Evolutionary conservation across 2,113 vertebrate genomes (phyloP), one percentile per base, ranked within the genome.

Genomic region (Corythornis cristatus): DNA sequence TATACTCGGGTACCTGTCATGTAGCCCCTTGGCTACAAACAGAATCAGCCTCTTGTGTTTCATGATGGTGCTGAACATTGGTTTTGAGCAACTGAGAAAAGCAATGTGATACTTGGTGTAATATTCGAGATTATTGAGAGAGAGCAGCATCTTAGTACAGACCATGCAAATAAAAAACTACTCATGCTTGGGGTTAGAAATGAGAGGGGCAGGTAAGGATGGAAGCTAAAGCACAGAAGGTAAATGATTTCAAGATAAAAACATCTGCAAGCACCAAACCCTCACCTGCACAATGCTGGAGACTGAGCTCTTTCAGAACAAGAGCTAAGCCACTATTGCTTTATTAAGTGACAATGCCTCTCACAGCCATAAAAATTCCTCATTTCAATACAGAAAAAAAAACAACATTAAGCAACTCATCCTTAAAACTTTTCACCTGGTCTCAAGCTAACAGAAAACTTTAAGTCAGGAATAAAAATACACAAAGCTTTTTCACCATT

Each of bases 401-500:
- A 26, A 9, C 37, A 46, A 74, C n/a, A 21, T 9, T 12, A 54
- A 65, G 21, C 56, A 40, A 8, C 18, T 43, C 0, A 0, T 31
- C 45, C 29, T 48, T 26, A 0, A 22, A 26, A 10, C n/a, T 71
- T 25, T 18, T 29, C 31, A 46, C 11, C 37, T 1, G 0, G 26
- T 23, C 22, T 19, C 50, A 74, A 28, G 19, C 9, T 3, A 53
- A 73, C 18, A 15, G 16, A 60, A 68, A 93, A 43, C 28, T 23
- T 33, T 60, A 65, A 25, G 51, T 82, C 75, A 48, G 58, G 40
- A 91, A 93, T 51, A 46, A 48, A 81, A 66, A 78, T 86, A 66
- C 1, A 26, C n/a, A 5, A 40, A 71, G 20, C 80, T 35, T 90
- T 75, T 83, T 95, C 87, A 97, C 88, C 91, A 90, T 97, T 97